Percentiles rank a stretch among this genome's conserved stretches.
phyloP scores from a whole-genome alignment of 2,797 vertebrate species.

The Chaenodraco wilsoni region DNA sequence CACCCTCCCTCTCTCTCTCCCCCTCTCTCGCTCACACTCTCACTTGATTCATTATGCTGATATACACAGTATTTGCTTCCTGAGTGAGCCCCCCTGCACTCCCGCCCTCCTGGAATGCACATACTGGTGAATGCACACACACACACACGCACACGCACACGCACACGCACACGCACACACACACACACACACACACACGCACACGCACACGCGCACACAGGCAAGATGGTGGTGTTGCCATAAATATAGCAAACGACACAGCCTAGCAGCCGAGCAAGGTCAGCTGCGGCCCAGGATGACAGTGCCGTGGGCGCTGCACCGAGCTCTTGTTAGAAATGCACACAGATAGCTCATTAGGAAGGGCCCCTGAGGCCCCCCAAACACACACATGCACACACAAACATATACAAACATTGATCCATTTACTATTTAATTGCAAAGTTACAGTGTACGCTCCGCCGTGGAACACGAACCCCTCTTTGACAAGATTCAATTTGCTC shows the following conservation, averaged over 20 bases:
- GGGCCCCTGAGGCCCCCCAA: slow-evolving; percentile 81
- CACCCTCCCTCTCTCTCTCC: slow-evolving; percentile 40
- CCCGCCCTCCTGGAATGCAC: slow-evolving; percentile 71
- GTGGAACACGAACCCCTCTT: slow-evolving; percentile 48
- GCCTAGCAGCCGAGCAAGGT: slow-evolving; percentile 86
- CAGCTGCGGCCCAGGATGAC: slow-evolving; percentile 86
- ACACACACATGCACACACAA: slow-evolving; percentile 75
- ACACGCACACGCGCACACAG: slow-evolving; percentile 35
- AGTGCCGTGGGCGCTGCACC: slow-evolving; percentile 84
- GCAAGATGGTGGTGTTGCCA: slow-evolving; percentile 81
- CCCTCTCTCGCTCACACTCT: slow-evolving; percentile 73
- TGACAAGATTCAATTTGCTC: slow-evolving; percentile 62
- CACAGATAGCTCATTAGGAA: slow-evolving; percentile 88
- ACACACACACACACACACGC: slow-evolving; percentile 47
- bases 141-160: slow-evolving; percentile 1
- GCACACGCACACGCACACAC: slow-evolving; percentile 35
- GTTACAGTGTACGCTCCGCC: slow-evolving; percentile 47
- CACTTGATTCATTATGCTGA: slow-evolving; percentile 89
- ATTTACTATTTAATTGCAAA: slow-evolving; percentile 81
- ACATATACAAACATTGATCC: slow-evolving; percentile 80
- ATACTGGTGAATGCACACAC: slow-evolving; percentile 49
- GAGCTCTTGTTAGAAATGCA: slow-evolving; percentile 84
- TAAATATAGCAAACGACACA: slow-evolving; percentile 88
- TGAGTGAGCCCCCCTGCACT: slow-evolving; percentile 81
- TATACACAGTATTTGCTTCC: slow-evolving; percentile 87